Conservation (phyloP, 2,888 invertebrate genomes). For the Limenitis camilla region DNA sequence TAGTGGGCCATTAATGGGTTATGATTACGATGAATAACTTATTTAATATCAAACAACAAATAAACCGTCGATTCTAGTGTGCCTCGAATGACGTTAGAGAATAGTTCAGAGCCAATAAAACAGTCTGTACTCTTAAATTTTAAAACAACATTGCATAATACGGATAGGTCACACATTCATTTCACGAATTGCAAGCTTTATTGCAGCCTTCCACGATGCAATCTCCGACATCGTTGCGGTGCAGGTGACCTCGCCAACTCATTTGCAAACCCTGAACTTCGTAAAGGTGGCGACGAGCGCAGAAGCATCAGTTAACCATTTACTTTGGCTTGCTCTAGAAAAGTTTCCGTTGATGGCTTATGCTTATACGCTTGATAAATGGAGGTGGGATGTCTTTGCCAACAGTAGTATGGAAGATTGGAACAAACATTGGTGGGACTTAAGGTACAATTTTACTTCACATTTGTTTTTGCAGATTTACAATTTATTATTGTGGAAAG, state of each 20-base stretch:
- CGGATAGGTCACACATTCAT: not conserved
- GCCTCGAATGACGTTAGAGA: too few relatives aligned
- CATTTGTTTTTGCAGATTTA: too few relatives aligned
- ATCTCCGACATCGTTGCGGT: constrained; percentile 77
- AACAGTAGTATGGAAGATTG: constrained; percentile 50
- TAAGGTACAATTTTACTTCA: constrained; percentile 38
- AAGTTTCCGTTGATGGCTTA: constrained; percentile 64
- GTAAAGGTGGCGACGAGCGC: constrained; percentile 47
- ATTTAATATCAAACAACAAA: too few relatives aligned
- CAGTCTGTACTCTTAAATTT: not conserved
- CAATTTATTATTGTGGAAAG: too few relatives aligned
- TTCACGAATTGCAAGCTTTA: not conserved
- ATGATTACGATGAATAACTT: too few relatives aligned
- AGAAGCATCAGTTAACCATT: constrained; percentile 55
- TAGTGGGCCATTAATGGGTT: too few relatives aligned
- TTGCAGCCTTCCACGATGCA: constrained; percentile 77
- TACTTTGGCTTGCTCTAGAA: constrained; percentile 60
- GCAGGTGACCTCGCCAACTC: constrained; percentile 71
- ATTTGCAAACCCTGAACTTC: constrained; percentile 60
- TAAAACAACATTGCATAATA: not conserved
- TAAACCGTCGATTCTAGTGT: too few relatives aligned
- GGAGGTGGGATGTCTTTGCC: constrained; percentile 64
- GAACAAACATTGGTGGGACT: constrained; percentile 67
- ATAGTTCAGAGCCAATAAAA: too few relatives aligned
- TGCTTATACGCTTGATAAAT: constrained; percentile 60